Base-by-base conservation (phyloP, 1,140 invertebrate genomes). In the Zaprionus kolodkinae region DNA sequence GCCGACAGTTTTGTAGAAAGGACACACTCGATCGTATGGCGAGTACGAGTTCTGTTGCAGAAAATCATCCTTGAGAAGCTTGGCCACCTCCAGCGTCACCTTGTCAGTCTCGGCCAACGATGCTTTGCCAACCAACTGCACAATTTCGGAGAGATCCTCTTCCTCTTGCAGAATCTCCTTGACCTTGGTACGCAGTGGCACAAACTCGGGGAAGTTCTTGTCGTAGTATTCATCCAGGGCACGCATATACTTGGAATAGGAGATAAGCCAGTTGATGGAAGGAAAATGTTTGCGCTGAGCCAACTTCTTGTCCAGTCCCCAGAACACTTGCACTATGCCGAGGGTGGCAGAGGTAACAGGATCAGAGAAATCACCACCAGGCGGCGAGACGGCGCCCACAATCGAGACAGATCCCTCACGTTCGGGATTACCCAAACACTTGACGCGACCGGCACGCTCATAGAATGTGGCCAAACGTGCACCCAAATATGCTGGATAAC, bases 261-360 rank as follows among this genome's bases (percentile, higher is more conserved):
- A 99, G 93, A 99, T 99, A 64, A 99, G 95, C 99, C 99, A 99
- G 94, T 99, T 99, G 93, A 99, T 98, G 65, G 99, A 99, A 43
- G 99, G 99, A 95, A 99, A 99, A 94, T 99, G 99, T 94, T 99
- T 99, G 73, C 99, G 95, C 94, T 99, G 99, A 3, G 99, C 99
- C 55, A 99, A 94, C 93, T 99, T 99, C 93, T 99, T 99, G 93
- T 99, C 99, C 81, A 99, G 94, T 85, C 99, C 99, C 99, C 99
- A 99, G 94, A 99, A 99, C 93, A 99, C 99, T 94, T 99, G 99
- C 21, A 99, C 99, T 93, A 99, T 99, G 96, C 98, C 98, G 57
- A 99, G 95, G 25, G 99, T 99, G 67, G 99, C 99, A 7, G 99
- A 98, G 6, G 99, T 99, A 27, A 99, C 99, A 71, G 99, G 99